A percentile compares a stretch with the other conserved stretches of the same genome.
phyloP scores from a whole-genome alignment of 1,140 invertebrate genomes.

The Platorchestia sp. region DNA sequence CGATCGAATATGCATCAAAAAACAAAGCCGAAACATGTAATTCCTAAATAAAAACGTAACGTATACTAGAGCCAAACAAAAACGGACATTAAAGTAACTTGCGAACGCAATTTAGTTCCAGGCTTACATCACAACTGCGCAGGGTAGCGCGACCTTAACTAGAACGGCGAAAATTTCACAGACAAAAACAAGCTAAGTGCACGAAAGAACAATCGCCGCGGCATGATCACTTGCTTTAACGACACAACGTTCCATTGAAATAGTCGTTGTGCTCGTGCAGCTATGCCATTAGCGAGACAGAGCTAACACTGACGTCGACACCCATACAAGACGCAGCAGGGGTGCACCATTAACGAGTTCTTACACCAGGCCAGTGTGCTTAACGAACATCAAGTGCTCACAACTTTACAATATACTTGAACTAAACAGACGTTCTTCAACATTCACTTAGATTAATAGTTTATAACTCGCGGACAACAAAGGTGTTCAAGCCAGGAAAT shows the following conservation, averaged over 20 bases:
- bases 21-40: neutral
- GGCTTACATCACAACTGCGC: neutral
- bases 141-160: neutral
- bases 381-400: neutral
- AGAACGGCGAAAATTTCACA: neutral
- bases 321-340: neutral
- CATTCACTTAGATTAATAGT: no score
- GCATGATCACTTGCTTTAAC: neutral
- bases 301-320: neutral
- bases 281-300: neutral
- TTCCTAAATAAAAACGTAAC: neutral
- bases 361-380: neutral
- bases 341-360: neutral
- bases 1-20: neutral
- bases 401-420: neutral
- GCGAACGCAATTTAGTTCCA: neutral
- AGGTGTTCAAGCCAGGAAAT: no score
- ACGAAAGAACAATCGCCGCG: neutral
- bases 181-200: neutral
- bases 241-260: neutral
- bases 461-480: no score
- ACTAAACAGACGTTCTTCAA: no score
- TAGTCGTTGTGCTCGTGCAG: neutral
- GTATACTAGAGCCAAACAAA: neutral
- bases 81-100: neutral